Base-by-base conservation (phyloP, 2,113 vertebrate species). In the Passer domesticus region DNA sequence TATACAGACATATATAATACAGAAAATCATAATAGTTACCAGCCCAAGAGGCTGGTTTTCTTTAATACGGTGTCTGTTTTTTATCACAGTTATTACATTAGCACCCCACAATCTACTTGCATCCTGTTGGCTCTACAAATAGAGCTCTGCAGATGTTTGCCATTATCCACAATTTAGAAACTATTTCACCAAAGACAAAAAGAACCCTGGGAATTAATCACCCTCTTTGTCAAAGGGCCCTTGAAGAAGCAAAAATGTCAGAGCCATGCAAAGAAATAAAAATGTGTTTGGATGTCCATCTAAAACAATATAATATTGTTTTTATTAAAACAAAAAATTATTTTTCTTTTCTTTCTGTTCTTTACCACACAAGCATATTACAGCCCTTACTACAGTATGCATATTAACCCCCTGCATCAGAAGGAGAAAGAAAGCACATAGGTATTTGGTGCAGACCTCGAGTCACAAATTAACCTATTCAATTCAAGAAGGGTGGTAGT, bases 81-180 rank as follows among this genome's bases (percentile, higher is more conserved):
- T 88, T 76, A 96, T 95, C 92, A 83, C 23, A 67, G 73, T 62
- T 77, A 83, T 88, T 86, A 64, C 53, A 94, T 91, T 93, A 92
- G 72, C 79, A 94, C 82, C 92, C 78, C 72, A 86, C 79, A 95
- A 78, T 89, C 85, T 76, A 59, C 79, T 93, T 95, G 79, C 67
- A 94, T 96, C 90, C 90, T 91, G 78, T 85, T 77, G 92, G 90
- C 89, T 94, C 67, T 56, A 80, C 90, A 94, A 94, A 94, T 59
- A 82, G 81, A 76, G 75, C 52, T 89, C 86, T 79, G 73, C 87
- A 96, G 89, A 93, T 97, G 92, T 90, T 96, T 95, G 70, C 84
- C 79, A 85, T 95, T 95, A 96, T 59, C 33, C 68, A 66, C 66
- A 90, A 91, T 95, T 90, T 92, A 81, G 83, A 94, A 95, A 92